Base-by-base conservation (phyloP, 1,140 invertebrate species). In the Hycleus cichorii region DNA sequence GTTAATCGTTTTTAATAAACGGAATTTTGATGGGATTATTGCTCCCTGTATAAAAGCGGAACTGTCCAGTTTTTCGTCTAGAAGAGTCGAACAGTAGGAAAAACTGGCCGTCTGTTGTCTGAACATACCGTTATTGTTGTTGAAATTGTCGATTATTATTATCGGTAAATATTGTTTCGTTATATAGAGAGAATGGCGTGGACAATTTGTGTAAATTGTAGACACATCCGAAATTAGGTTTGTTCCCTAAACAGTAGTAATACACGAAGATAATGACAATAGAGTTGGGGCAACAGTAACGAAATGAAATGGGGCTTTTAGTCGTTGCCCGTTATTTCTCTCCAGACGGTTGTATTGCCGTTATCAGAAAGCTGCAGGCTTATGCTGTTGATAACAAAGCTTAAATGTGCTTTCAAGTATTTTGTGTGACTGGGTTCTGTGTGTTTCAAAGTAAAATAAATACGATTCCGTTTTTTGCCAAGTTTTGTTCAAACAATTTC, bases 11-110 rank as follows among this genome's bases (percentile, higher is more conserved):
- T 46, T 46, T 49, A 38, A 46, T 25, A 63, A 57, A 63, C 54
- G 61, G 59, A 58, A 63, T 63, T 59, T 63, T 63, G 59, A 63
- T 63, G 61, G 57, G 61, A 63, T 57, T 57, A 63, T 63, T 63
- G 61, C 57, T 63, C 61, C 61, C 57, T 57, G 61, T 63, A 57
- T 59, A 59, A 60, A 59, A 53, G 45, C 57, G 51, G 50, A 52
- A 44, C 42, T 54, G 47, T 59, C 56, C 45, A 44, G 48, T 56
- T 52, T 47, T 47, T 45, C 43, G 49, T 38, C 48, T 48, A 49
- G 48, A 63, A 63, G 59, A 45, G 38, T 25, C 60, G 32, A 62
- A 42, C 50, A 39, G 18, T 38, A 39, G 40, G 52, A 63, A 63
- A 63, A 63, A 63, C 51, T 63, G 42, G 60, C 52, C 57, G 57